These are phyloP conservation scores for Drosophila fulvimacula DNA, from an alignment of 2,888 invertebrate species.

Conservation along the genomic window DNA sequence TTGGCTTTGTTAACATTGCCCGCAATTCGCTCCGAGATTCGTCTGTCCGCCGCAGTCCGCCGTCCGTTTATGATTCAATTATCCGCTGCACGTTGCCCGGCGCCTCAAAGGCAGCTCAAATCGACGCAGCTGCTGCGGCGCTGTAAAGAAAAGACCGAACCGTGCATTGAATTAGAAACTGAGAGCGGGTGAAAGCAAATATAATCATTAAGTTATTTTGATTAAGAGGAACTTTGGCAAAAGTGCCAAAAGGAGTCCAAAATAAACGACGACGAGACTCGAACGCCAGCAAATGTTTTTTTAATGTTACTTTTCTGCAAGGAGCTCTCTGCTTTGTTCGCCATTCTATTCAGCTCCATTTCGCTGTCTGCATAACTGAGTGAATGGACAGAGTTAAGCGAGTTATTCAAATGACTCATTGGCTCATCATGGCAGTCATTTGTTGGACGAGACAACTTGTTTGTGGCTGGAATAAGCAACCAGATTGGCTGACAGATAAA, in stretches of 20 bases:
- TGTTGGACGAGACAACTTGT: conserved; percentile 11
- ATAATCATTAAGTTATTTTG: conserved; percentile 80
- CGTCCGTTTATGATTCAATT: conserved; percentile 66
- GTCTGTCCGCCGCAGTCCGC: conserved; percentile 2
- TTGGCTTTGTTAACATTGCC: conserved; percentile 78
- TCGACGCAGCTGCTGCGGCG: conserved; percentile 42
- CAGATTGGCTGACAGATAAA: background rate
- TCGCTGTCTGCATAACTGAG: conserved; percentile 5
- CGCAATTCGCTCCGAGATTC: conserved; percentile 51
- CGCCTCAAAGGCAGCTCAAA: conserved; percentile 67
- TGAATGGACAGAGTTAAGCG: conserved; percentile 6
- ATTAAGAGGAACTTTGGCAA: conserved; percentile 74
- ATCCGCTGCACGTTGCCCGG: conserved; percentile 50
- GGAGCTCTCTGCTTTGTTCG: background rate
- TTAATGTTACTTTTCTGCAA: conserved; percentile 44
- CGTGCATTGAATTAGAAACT: conserved; percentile 48
- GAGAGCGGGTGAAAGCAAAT: conserved; percentile 65
- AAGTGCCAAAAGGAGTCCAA: conserved; percentile 62
- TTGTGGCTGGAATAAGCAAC: conserved; percentile 20
- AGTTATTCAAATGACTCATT: conserved; percentile 21
- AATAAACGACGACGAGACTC: conserved; percentile 1
- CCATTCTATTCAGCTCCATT: conserved; percentile 4
- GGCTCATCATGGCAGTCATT: conserved; percentile 11
- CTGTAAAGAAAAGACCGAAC: conserved; percentile 36
- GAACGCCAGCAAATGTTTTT: conserved; percentile 39